A percentile compares a stretch with the other conserved stretches of the same genome.
Evolutionary conservation across 2,113 vertebrate species (phyloP).

Genomic region (Microcebus griseorufus): DNA sequence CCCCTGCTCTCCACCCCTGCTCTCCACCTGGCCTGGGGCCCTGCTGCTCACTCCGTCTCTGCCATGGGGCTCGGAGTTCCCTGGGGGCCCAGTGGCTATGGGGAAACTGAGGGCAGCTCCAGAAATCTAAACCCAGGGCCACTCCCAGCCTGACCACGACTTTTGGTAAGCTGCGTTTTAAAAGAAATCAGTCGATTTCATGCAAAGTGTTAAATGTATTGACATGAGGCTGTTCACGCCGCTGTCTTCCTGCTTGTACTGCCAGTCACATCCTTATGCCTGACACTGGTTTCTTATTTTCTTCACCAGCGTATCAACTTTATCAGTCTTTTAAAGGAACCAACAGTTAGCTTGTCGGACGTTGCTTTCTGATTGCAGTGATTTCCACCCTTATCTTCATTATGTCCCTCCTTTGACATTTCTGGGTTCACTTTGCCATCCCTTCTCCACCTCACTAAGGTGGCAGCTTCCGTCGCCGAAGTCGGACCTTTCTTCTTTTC

Average conservation of each 20-base stretch:
- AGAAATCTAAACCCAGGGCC: too few species aligned
- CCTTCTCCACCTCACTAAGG: background rate
- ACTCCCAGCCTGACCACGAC: too few species aligned
- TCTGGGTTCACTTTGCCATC: background rate
- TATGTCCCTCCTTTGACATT: background rate
- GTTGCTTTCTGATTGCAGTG: background rate
- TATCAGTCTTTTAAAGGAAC: background rate
- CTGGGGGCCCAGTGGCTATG: background rate
- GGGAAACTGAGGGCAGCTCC: too few species aligned
- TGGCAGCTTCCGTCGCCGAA: background rate
- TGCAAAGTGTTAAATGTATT: background rate
- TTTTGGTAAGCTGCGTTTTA: background rate
- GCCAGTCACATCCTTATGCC: background rate
- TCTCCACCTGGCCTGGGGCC: accelerated
- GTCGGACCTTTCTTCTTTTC: background rate
- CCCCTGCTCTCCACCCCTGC: too few species aligned
- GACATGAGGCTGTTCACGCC: background rate
- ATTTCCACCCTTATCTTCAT: background rate
- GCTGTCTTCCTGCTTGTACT: background rate
- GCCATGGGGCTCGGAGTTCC: accelerated
- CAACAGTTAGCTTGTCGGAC: too few species aligned
- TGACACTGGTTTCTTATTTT: too few species aligned
- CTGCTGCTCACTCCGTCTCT: background rate
- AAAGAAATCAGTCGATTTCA: background rate
- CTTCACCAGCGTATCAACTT: background rate